phyloP scores from a whole-genome alignment of 2,797 vertebrate species.

The Danio kyathit region DNA sequence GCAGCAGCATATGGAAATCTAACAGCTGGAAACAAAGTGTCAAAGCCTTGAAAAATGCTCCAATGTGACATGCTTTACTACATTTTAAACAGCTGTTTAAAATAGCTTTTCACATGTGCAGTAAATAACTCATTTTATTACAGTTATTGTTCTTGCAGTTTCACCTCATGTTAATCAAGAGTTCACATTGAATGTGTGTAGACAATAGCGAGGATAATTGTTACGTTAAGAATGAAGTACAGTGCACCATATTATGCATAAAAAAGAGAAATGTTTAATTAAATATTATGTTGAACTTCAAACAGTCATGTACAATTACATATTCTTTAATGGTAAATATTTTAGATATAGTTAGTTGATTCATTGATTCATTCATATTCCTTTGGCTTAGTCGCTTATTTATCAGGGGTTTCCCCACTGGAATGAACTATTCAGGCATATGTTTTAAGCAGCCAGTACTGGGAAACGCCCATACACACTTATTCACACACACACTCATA shows the following conservation, averaged over 20 bases:
- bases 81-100: background rate
- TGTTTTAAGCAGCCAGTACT: no score
- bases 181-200: background rate
- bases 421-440: no score
- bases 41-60: background rate
- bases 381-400: no score
- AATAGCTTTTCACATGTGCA: no score
- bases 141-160: background rate
- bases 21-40: background rate
- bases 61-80: background rate
- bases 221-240: background rate
- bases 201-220: background rate
- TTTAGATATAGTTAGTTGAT: no score
- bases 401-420: no score
- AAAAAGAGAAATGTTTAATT: background rate
- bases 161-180: slow-evolving; percentile 4
- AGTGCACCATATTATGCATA: background rate
- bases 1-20: background rate
- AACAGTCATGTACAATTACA: no score
- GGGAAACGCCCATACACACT: no score
- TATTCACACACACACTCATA: no score
- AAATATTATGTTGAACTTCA: no score
- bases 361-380: no score
- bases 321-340: no score
- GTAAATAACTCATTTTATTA: background rate